Base-by-base conservation (phyloP, 2,797 vertebrate species). In the Melanotaenia pygmaea region DNA sequence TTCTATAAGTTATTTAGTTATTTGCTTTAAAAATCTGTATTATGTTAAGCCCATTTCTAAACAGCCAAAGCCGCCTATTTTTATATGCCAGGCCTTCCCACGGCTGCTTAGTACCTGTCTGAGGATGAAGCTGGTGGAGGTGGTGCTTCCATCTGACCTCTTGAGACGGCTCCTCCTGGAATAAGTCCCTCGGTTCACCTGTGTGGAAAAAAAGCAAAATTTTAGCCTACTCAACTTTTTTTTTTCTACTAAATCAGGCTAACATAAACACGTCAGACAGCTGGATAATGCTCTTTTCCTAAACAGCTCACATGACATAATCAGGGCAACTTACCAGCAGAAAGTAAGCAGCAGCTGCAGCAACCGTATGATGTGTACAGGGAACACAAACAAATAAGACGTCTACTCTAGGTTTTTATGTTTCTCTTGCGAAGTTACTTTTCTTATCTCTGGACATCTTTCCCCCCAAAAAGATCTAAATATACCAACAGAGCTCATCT, bases 61-160 rank as follows among this genome's bases (percentile, higher is more conserved):
- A 12, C 22, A 54, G 13, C 13, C 53, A 28, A 10, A 5, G 12
- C 13, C 9, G 30, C 14, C 53, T 56, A 30, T 30, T 28, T 28
- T 54, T 16, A 54, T 6, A 54, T 28, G 13, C 22, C 22, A 35
- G 37, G 53, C 13, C 11, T 32, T 16, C 30, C 26, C 47, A 11
- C 6, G 59, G 32, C 4, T 2, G 56, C 0, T 14, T 11, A 8
- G 45, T 94, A 97, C 97, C 97, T 98, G 97, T 95, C 97, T 95
- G 86, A 98, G 96, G 91, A 98, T 98, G 93, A 98, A 98, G 88
- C 97, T 98, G 88, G 97, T 99, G 76, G 97, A 98, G 63, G 97
- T 98, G 77, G 97, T 99, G 93, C 96, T 98, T 85, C 97, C 97
- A 91, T 99, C 97, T 0, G 97, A 99, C 71, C 97, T 94, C 86